Conservation (phyloP, 2,888 invertebrate genomes). For the Coenonympha arcania region DNA sequence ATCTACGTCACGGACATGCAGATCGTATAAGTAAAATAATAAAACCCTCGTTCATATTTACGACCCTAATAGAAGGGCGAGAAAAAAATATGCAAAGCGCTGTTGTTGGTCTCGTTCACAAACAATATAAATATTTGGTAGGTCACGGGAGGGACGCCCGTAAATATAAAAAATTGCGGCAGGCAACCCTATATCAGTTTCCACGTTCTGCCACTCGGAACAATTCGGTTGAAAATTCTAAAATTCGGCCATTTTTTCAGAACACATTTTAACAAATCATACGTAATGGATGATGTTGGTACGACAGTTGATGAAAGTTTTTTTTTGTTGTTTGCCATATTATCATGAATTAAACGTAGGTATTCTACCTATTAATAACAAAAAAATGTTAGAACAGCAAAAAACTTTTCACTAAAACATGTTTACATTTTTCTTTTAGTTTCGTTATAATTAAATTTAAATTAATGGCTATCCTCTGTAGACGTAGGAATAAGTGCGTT, state of each 20-base stretch:
- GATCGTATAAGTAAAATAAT: too few relatives aligned
- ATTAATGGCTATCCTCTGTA: too few relatives aligned
- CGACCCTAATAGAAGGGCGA: slow-evolving; percentile 41
- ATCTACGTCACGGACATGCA: too few relatives aligned
- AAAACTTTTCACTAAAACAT: too few relatives aligned
- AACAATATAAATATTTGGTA: slow-evolving; percentile 64
- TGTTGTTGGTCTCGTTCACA: slow-evolving; percentile 41
- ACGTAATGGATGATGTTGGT: background rate
- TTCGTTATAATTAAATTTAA: too few relatives aligned
- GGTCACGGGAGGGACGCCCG: slow-evolving; percentile 40
- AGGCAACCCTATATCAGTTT: background rate
- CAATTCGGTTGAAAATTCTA: background rate
- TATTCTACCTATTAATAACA: too few relatives aligned
- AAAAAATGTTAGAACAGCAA: too few relatives aligned
- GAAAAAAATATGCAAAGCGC: slow-evolving; percentile 37
- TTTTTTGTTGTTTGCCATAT: background rate
- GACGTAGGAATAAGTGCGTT: too few relatives aligned
- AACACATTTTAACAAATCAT: background rate
- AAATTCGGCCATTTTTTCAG: background rate
- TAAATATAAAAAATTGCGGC: slow-evolving; percentile 36
- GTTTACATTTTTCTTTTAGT: too few relatives aligned
- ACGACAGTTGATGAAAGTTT: background rate
- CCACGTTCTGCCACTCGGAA: background rate
- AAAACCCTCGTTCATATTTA: slow-evolving; percentile 32
- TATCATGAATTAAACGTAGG: too few relatives aligned